Percentiles rank a stretch among this genome's conserved stretches.
Conservation (phyloP, 2,888 invertebrate species). For the Electrophaes corylata region DNA sequence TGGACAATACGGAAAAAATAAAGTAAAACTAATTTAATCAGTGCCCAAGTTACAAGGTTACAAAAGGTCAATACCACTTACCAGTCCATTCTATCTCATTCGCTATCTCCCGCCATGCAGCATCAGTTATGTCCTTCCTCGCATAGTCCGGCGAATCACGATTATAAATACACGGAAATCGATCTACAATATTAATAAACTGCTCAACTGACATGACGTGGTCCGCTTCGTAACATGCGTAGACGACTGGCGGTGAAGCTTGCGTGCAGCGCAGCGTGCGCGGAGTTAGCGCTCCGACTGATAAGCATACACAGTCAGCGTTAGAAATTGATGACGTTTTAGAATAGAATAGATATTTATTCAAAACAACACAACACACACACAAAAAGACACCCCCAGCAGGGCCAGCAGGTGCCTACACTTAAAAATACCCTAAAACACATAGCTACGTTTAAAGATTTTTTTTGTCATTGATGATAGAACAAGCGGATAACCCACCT, state of each 20-base stretch:
- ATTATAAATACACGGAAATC: conserved; percentile 34
- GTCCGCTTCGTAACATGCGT: not conserved
- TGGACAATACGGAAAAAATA: too few species aligned
- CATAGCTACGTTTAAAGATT: too few species aligned
- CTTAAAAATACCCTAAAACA: too few species aligned
- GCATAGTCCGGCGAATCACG: conserved; percentile 33
- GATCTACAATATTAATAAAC: conserved; percentile 28
- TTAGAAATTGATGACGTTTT: not conserved
- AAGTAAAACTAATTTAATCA: too few species aligned
- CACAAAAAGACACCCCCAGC: too few species aligned
- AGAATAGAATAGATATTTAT: too few species aligned
- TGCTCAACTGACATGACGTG: conserved; percentile 18
- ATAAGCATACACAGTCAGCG: not conserved
- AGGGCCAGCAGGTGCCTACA: too few species aligned
- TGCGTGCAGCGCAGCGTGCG: conserved; percentile 14
- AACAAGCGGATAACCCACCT: too few species aligned
- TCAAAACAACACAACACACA: too few species aligned
- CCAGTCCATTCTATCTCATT: conserved; percentile 21
- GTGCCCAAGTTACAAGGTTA: too few species aligned
- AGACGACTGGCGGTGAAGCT: conserved; percentile 18
- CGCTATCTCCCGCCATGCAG: conserved; percentile 29
- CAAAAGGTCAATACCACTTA: conserved; percentile 13
- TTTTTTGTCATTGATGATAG: too few species aligned
- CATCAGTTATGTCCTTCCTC: conserved; percentile 32
- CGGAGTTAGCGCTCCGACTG: conserved; percentile 23